Base-by-base conservation (phyloP, 2,888 invertebrate species). In the Protodeltote pygarga region DNA sequence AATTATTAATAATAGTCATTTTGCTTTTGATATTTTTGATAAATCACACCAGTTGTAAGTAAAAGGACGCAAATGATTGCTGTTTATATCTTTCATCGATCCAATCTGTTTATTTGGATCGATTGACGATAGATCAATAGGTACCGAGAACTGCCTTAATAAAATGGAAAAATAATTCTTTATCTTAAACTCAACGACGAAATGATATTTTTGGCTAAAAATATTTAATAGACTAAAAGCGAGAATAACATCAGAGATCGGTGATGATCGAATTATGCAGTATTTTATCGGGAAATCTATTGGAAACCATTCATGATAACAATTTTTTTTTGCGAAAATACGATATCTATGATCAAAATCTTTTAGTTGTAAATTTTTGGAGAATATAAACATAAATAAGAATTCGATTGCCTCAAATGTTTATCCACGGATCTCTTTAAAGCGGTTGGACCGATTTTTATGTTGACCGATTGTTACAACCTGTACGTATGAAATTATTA, bases 91-190 rank as follows among this genome's bases (percentile, higher is more conserved):
- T 67, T 45, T 65, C 66, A 62, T 55, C 25, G 42, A 45, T 49
- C 27, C 31, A 40, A 50, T 53, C 34, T 32, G 51, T 66, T 68
- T 67, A 59, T 62, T 49, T 62, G 45, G 31, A 25, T 24, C 10
- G 20, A 34, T 17, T 24, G 70, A 49, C 63, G 70, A 67, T 44
- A 51, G 70, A 28, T 53, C 65, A 51, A 65, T 59, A 33, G 55
- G 52, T 45, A 46, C 35, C 14, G 25, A 42, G 59, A 59, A 58
- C 21, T 34, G 34, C 9, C 54, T 45, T 47, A 35, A 52, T 35
- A 34, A 48, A 31, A 53, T 46, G 35, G 52, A 29, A 53, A 61
- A 47, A 52, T 49, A 28, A 37, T 69, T 51, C 29, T 68, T 54
- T 62, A 62, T 38, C n/a, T n/a, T n/a, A 34, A 55, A 51, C 55